Base-by-base conservation (phyloP, 2,797 vertebrate species). In the Sebastes steindachneri region DNA sequence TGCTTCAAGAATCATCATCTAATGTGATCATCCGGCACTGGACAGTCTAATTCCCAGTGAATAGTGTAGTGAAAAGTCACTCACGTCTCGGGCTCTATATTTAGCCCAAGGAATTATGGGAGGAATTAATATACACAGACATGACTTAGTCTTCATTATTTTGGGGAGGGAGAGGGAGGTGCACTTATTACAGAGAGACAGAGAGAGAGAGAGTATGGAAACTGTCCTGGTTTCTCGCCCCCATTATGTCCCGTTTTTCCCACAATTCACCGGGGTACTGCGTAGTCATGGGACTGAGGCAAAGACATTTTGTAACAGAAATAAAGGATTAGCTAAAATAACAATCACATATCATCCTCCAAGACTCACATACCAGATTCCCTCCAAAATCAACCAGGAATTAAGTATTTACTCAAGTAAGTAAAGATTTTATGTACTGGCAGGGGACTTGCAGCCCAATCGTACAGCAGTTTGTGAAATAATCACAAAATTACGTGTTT, bases 91-190 rank as follows among this genome's bases (percentile, higher is more conserved):
- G 3, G 41, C 26, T 88, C 90, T 87, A 92, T 75, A 91, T 92
- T 88, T 90, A 93, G 89, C 72, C 33, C 29, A 67, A 84, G 65
- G 89, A 89, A 88, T 91, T 88, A 90, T 82, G 79, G 54, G 75
- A 84, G 77, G 86, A 91, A 92, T 93, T 87, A 92, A 88, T 80
- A 77, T 71, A 87, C 77, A 73, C 68, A 90, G 86, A 90, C 88
- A 84, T 77, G 88, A 89, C 85, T 92, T 87, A 75, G 83, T 82
- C 83, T 88, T 88, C 73, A 88, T 92, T 89, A 92, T 88, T 92
- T 83, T 77, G 21, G 84, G 55, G 62, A 54, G 66, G 51, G 48
- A 69, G 85, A 80, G 82, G 53, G 79, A 74, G 70, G 62, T 58
- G 37, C 66, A 65, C 25, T 31, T 72, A 60, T 80, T 77, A 70